These are phyloP conservation scores for Trissonchulus sp. DNA, from an alignment of 2,888 invertebrate genomes.

Conservation along the genomic window DNA sequence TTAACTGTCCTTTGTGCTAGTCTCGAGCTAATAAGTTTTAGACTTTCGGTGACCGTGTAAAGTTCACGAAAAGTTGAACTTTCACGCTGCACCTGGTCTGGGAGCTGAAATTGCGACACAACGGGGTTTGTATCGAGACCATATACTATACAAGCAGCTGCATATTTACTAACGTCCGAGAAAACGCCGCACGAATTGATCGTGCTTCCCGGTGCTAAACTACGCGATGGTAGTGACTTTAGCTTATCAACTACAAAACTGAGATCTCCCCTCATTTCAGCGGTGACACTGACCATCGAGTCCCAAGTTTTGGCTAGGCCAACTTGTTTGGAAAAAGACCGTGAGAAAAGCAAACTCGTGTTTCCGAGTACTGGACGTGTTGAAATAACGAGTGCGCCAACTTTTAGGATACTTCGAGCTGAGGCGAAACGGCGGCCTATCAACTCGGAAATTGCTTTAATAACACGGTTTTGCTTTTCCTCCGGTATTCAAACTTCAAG, in stretches of 20 bases:
- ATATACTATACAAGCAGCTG: background rate
- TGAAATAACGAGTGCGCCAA: background rate
- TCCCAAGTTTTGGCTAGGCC: background rate
- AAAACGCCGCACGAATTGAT: background rate
- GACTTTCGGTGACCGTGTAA: background rate
- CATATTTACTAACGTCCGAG: background rate
- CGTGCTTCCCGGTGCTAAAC: background rate
- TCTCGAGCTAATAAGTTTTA: background rate
- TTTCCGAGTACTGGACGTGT: background rate
- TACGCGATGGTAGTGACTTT: background rate
- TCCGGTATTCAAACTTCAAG: background rate
- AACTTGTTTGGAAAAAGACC: background rate
- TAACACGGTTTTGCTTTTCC: background rate
- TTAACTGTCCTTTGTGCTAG: background rate
- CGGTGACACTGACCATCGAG: background rate
- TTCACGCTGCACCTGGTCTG: background rate
- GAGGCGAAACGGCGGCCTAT: background rate
- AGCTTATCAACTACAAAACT: background rate
- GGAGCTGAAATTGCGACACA: background rate
- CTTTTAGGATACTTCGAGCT: background rate
- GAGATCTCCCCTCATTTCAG: background rate
- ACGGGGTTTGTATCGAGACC: background rate
- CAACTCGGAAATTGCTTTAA: background rate
- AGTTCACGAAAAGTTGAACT: constrained; percentile 13
- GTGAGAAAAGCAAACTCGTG: background rate